Percentiles rank a stretch among this genome's conserved stretches.
These are phyloP conservation scores for Holcopasites calliopsidis DNA, from an alignment of 1,140 invertebrate genomes.

Conservation along the genomic window DNA sequence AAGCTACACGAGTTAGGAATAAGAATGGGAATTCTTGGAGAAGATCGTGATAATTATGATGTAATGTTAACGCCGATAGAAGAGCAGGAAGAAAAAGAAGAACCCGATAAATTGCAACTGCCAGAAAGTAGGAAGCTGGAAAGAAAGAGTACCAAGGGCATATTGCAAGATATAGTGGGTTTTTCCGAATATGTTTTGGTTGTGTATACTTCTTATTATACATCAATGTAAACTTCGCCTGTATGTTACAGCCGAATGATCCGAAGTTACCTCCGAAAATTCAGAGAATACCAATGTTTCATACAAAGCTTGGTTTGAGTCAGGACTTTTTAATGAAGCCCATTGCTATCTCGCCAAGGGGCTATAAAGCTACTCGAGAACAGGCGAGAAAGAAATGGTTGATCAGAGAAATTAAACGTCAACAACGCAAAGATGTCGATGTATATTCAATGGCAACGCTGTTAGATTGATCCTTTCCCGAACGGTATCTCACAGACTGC, in stretches of 20 bases:
- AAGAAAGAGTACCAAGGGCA: constrained; percentile 1
- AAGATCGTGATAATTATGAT: constrained; percentile 67
- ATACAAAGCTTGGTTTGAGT: constrained; percentile 49
- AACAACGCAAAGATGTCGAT: constrained; percentile 43
- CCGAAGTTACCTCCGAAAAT: neutral
- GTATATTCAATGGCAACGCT: constrained; percentile 48
- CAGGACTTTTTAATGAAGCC: constrained; percentile 44
- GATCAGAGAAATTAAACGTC: constrained; percentile 57
- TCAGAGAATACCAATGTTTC: constrained; percentile 55
- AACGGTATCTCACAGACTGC: neutral
- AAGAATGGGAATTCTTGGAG: constrained; percentile 72
- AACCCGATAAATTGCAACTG: neutral
- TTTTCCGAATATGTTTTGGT: neutral
- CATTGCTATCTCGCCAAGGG: neutral
- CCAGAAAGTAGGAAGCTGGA: constrained; percentile 4
- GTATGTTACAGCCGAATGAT: constrained; percentile 31
- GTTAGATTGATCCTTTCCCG: neutral
- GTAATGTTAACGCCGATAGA: constrained; percentile 59
- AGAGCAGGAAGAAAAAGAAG: neutral
- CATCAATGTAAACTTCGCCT: neutral
- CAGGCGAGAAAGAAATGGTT: constrained; percentile 68
- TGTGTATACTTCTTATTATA: neutral
- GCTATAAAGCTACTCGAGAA: constrained; percentile 51
- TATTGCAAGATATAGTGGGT: constrained; percentile 1
- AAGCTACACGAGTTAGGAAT: constrained; percentile 63